These are phyloP conservation scores for Artibeus lituratus DNA, from an alignment of 2,797 vertebrate species.

Conservation along the genomic window DNA sequence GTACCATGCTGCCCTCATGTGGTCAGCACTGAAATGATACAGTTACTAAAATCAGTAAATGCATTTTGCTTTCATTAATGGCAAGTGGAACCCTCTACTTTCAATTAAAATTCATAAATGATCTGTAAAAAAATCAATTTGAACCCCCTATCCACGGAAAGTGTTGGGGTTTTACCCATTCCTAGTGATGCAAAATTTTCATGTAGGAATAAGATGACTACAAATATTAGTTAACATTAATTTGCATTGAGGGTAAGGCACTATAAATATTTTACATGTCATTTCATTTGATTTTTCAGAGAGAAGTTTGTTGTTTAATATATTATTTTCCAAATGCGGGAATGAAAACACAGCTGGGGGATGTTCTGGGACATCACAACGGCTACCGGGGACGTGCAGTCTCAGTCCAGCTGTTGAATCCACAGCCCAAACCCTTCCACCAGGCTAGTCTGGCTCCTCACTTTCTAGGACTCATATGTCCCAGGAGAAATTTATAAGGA, in stretches of 20 bases:
- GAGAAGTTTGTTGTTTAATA: neutral
- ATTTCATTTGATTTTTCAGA: neutral
- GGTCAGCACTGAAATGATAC: slow-evolving; percentile 13
- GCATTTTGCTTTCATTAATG: neutral
- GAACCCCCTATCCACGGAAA: neutral
- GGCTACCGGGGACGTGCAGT: neutral
- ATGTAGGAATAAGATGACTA: neutral
- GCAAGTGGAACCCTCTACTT: neutral
- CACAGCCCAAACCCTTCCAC: neutral
- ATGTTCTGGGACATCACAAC: neutral
- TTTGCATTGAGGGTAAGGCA: neutral
- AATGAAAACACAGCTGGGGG: neutral
- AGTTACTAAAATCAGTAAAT: neutral
- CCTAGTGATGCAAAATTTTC: neutral
- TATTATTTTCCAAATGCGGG: neutral
- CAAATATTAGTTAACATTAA: neutral
- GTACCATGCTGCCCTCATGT: slow-evolving; percentile 79
- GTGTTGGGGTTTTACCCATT: neutral
- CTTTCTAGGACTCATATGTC: neutral
- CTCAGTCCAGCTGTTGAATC: neutral
- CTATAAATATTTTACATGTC: neutral
- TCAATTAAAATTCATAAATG: neutral
- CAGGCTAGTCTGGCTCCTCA: neutral
- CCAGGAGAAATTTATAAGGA: neutral
- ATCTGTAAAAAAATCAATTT: neutral